Evolutionary conservation across 92 coral and sea anemone species (phyloP).

Genomic region (Phenganax stokvisi): DNA sequence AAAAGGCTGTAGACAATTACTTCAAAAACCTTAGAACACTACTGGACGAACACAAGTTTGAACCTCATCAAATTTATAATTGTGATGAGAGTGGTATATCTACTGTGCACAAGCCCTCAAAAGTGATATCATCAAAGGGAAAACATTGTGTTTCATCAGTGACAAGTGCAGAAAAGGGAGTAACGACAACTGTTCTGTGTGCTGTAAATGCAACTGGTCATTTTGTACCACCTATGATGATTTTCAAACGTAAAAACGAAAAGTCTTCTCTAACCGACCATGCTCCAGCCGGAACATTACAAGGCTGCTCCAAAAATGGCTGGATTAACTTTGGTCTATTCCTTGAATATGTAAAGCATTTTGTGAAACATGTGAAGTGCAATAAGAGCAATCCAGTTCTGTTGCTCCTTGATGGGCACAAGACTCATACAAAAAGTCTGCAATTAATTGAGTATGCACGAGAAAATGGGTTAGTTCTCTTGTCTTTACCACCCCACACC

Average conservation of each 20-base stretch:
- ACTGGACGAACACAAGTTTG: not conserved
- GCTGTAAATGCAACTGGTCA: slow-evolving; percentile 1
- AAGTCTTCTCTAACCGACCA: not conserved
- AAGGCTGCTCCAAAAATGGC: not conserved
- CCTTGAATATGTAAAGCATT: not conserved
- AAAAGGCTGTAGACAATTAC: not conserved
- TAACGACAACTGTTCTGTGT: not conserved
- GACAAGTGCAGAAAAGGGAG: not conserved
- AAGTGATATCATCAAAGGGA: not conserved
- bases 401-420: not conserved
- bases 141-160: no score
- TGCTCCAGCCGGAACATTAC: not conserved
- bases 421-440: slow-evolving; percentile 5
- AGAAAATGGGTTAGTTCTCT: not conserved
- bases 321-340: not conserved
- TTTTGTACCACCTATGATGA: slow-evolving; percentile 5
- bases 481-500: slow-evolving; percentile 12
- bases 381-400: not conserved
- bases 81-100: not conserved
- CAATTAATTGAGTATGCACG: not conserved
- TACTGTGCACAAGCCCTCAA: slow-evolving; percentile 3
- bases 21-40: not conserved
- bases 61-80: not conserved
- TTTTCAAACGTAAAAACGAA: not conserved
- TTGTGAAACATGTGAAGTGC: not conserved